A percentile compares a stretch with the other conserved stretches of the same genome.
phyloP scores from a whole-genome alignment of 2,113 vertebrate species.

The Campylomormyrus numenius region DNA sequence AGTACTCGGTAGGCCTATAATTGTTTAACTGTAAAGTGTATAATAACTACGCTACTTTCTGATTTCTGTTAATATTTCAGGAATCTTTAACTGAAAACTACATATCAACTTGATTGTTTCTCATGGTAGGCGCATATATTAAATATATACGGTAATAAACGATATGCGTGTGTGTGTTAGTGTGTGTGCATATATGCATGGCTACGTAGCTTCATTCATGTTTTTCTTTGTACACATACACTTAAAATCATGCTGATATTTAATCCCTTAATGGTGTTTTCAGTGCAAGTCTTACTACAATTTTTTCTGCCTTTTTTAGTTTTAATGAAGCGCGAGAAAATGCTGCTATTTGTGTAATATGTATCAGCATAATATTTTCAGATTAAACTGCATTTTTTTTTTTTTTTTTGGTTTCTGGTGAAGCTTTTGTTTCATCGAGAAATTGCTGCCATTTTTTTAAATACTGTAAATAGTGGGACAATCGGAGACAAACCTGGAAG shows the following conservation, averaged over 20 bases:
- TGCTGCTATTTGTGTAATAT: constrained; percentile 71
- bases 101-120: neutral
- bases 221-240: constrained; percentile 25
- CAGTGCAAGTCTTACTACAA: constrained; percentile 41
- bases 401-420: constrained; percentile 35
- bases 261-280: constrained; percentile 53
- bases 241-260: constrained; percentile 48
- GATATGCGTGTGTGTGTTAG: constrained; percentile 43
- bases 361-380: constrained; percentile 55
- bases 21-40: neutral
- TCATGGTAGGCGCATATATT: constrained; percentile 43
- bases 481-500: constrained; percentile 74
- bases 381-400: constrained; percentile 41
- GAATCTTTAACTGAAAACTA: neutral
- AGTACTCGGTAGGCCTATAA: neutral
- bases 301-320: constrained; percentile 39
- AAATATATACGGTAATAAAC: constrained; percentile 3
- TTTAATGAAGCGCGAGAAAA: constrained; percentile 60
- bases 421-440: constrained; percentile 54
- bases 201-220: constrained; percentile 50
- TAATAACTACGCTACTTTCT: neutral
- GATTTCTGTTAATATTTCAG: neutral
- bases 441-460: constrained; percentile 66
- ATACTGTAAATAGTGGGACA: constrained; percentile 62
- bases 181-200: constrained; percentile 53